Evolutionary conservation across 2,797 vertebrate genomes (phyloP).

Genomic region (Malacoctenus gilli): DNA sequence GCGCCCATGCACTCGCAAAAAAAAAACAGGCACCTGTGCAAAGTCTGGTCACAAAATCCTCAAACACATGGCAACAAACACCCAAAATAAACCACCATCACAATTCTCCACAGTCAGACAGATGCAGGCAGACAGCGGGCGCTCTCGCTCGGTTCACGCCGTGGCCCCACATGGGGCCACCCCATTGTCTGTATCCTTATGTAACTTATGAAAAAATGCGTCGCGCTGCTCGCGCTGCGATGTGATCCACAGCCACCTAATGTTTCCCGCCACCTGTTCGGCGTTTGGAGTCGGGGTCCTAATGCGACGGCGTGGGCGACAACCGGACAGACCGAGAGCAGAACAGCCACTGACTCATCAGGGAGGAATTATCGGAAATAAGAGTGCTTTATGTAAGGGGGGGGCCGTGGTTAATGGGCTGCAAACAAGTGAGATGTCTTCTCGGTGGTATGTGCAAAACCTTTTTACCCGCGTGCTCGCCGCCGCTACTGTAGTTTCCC

Average conservation of each 20-base stretch:
- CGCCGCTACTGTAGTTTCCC: conserved; percentile 12
- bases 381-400: conserved; percentile 44
- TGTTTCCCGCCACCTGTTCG: conserved; percentile 69
- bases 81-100: too few species aligned
- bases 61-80: too few species aligned
- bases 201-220: conserved; percentile 57
- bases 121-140: conserved; percentile 13
- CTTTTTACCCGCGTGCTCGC: conserved; percentile 27
- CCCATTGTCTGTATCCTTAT: conserved; percentile 55
- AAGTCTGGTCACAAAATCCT: too few species aligned
- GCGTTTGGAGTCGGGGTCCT: conserved; percentile 59
- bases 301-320: conserved; percentile 57
- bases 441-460: conserved; percentile 20
- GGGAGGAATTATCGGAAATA: conserved; percentile 55
- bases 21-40: too few species aligned
- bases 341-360: conserved; percentile 69
- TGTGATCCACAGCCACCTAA: conserved; percentile 59
- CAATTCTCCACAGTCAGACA: background rate
- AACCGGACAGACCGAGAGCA: conserved; percentile 56
- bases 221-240: conserved; percentile 47
- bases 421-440: conserved; percentile 22
- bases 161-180: conserved; percentile 36
- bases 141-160: conserved; percentile 14
- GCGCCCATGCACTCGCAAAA: too few species aligned
- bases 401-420: conserved; percentile 33